Evolutionary conservation across 1,140 invertebrate species (phyloP).

Genomic region (Pseudobourletiella spinata): DNA sequence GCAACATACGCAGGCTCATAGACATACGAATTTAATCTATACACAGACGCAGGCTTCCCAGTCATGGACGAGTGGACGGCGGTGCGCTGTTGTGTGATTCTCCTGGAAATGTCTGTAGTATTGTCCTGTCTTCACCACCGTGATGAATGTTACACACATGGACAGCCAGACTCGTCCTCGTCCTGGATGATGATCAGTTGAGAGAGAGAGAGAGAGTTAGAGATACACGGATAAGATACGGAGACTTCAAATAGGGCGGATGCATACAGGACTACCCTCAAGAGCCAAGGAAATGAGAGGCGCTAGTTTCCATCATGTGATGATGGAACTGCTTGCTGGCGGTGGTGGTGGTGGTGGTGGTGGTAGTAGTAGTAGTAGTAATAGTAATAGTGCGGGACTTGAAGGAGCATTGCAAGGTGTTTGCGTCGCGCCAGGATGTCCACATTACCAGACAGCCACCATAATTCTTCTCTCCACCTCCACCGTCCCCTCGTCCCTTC

Average conservation of each 20-base stretch:
- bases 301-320: too few species aligned
- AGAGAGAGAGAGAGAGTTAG: too few species aligned
- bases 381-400: too few species aligned
- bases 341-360: background rate
- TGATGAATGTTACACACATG: conserved; percentile 28
- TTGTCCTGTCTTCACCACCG: background rate
- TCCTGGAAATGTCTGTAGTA: background rate
- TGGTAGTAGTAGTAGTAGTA: too few species aligned
- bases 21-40: background rate
- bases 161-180: background rate
- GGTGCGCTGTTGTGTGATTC: background rate
- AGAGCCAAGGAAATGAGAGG: background rate
- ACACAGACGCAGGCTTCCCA: background rate
- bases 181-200: conserved; percentile 21
- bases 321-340: background rate
- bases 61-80: background rate
- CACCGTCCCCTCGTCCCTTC: too few species aligned
- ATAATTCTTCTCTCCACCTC: conserved; percentile 35
- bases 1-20: background rate
- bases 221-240: conserved; percentile 29
- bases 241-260: conserved; percentile 33
- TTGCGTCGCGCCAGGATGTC: conserved; percentile 33
- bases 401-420: conserved; percentile 14
- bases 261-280: background rate
- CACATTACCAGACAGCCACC: conserved; percentile 30